phyloP scores from a whole-genome alignment of 2,113 vertebrate genomes.

The Bufo gargarizans region DNA sequence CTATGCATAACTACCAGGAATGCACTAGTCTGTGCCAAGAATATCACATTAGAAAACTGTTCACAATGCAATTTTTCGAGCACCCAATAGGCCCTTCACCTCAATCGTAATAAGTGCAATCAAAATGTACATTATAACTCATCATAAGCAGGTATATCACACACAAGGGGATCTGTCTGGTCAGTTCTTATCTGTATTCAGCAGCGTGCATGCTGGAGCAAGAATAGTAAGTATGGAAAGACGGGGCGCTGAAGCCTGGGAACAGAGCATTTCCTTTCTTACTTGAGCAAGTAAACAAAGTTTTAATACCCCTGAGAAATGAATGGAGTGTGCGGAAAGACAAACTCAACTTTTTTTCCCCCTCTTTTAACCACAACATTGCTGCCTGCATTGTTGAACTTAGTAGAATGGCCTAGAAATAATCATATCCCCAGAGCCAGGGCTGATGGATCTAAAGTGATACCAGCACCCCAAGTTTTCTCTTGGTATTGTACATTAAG shows the following conservation, averaged over 20 bases:
- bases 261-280: conserved; percentile 47
- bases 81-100: no score
- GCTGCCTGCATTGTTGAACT: neutral
- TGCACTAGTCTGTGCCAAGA: no score
- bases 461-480: no score
- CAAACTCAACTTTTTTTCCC: conserved; percentile 30
- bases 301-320: conserved; percentile 44
- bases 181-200: neutral
- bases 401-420: neutral
- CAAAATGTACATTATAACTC: neutral
- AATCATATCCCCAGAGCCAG: neutral
- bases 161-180: neutral
- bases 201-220: neutral
- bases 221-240: neutral
- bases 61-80: neutral
- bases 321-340: conserved; percentile 17
- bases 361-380: conserved; percentile 27
- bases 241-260: conserved; percentile 34
- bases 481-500: no score
- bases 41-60: neutral
- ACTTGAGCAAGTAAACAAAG: conserved; percentile 46
- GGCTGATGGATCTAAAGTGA: neutral
- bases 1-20: no score
- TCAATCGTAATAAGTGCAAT: no score
- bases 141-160: neutral